A percentile compares a stretch with the other conserved stretches of the same genome.
Evolutionary conservation across 2,113 vertebrate species (phyloP).

Genomic region (Xerus inauris): DNA sequence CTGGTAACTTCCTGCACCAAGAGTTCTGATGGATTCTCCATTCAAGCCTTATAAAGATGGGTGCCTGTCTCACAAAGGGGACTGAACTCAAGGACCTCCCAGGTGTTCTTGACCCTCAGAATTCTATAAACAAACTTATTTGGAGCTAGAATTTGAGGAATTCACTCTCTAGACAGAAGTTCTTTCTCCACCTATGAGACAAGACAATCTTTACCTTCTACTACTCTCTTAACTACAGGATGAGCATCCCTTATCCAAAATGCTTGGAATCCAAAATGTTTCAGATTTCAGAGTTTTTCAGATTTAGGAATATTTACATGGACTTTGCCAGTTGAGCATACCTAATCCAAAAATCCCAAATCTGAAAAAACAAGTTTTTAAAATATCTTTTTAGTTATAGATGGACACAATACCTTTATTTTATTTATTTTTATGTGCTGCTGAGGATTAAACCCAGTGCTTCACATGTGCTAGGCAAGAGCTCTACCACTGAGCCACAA

Average conservation of each 20-base stretch:
- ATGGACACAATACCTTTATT: too few species aligned
- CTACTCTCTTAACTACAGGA: not conserved
- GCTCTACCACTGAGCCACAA: too few species aligned
- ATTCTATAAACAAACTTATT: constrained; percentile 61
- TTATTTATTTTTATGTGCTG: too few species aligned
- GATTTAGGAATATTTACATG: not conserved
- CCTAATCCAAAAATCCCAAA: not conserved
- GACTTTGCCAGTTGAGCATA: not conserved
- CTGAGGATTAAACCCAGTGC: too few species aligned
- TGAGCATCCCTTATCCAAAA: not conserved
- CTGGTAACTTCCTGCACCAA: not conserved
- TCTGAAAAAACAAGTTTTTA: too few species aligned
- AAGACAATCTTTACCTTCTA: constrained; percentile 15
- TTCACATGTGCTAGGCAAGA: too few species aligned
- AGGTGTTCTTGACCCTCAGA: constrained; percentile 57
- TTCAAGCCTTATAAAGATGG: not conserved
- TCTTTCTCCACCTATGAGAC: not conserved
- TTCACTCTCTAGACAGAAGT: constrained; percentile 21
- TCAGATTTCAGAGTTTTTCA: not conserved
- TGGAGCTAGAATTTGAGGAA: constrained; percentile 46
- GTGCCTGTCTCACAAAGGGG: not conserved
- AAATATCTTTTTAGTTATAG: too few species aligned
- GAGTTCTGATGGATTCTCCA: not conserved
- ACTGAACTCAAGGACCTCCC: not conserved
- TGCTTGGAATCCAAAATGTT: not conserved